Percentiles rank a stretch among this genome's conserved stretches.
Evolutionary conservation across 2,888 invertebrate genomes (phyloP).

Genomic region (Falcaria lacertinaria): DNA sequence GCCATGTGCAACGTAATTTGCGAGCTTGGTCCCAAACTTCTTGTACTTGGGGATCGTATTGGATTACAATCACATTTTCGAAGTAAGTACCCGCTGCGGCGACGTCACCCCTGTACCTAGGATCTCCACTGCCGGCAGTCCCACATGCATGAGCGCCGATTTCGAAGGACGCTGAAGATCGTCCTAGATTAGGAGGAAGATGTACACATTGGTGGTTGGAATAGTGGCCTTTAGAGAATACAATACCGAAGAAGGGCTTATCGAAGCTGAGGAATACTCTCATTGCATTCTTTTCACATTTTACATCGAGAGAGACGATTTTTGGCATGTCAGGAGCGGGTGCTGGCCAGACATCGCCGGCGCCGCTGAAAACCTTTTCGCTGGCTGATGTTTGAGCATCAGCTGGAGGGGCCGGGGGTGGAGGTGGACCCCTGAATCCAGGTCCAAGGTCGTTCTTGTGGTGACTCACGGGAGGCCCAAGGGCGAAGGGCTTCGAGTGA

Average conservation of each 20-base stretch:
- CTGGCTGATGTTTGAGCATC: conserved; percentile 79
- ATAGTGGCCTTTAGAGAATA: conserved; percentile 96
- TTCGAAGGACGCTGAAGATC: conserved; percentile 93
- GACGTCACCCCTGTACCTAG: conserved; percentile 93
- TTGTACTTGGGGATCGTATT: conserved; percentile 95
- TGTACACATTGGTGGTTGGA: conserved; percentile 96
- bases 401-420: conserved; percentile 64
- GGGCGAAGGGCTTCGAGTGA: conserved; percentile 67
- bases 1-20: conserved; percentile 95
- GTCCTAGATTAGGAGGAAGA: conserved; percentile 91
- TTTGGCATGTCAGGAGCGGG: conserved; percentile 95
- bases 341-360: conserved; percentile 91
- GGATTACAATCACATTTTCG: conserved; percentile 95
- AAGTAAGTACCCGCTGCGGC: conserved; percentile 95
- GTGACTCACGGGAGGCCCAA: conserved; percentile 68
- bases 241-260: conserved; percentile 96
- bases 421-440: conserved; percentile 87
- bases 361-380: conserved; percentile 79
- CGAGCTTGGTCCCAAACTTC: conserved; percentile 98
- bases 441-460: conserved; percentile 74
- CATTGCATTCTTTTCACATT: conserved; percentile 96
- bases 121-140: conserved; percentile 94
- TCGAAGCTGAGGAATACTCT: conserved; percentile 96
- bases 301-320: conserved; percentile 94
- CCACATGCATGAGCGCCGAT: conserved; percentile 95